These are phyloP conservation scores for Turdus rufiventris DNA, from an alignment of 2,113 vertebrate species.

Conservation along the genomic window DNA sequence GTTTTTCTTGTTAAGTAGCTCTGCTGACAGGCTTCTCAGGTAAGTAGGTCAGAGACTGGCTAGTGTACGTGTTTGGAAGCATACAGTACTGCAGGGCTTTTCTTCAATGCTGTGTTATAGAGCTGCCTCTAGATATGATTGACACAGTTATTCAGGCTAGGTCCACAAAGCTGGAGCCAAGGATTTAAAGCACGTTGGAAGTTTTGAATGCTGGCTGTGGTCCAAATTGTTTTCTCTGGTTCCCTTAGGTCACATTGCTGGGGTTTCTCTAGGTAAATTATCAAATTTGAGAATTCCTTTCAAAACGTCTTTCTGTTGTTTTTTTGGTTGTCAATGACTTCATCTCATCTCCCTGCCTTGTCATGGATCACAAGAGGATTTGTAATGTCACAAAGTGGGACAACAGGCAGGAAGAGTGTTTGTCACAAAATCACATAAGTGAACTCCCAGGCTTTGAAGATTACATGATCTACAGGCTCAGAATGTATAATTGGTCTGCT, in stretches of 20 bases:
- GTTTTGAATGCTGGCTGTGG: neutral
- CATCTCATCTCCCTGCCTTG: neutral
- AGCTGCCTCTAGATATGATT: neutral
- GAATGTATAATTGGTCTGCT: neutral
- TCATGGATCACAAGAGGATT: conserved; percentile 3
- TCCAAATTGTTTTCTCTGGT: neutral
- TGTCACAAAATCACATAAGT: neutral
- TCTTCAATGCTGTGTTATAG: neutral
- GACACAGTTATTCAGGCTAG: neutral
- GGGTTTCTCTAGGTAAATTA: neutral
- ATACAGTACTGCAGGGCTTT: conserved; percentile 14
- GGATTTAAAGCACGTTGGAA: neutral
- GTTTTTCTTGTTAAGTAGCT: conserved; percentile 52
- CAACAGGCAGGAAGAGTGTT: neutral
- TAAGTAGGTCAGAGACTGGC: conserved; percentile 50
- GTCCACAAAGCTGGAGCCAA: neutral
- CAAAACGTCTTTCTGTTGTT: neutral
- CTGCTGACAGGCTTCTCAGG: conserved; percentile 33
- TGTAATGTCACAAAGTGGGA: neutral
- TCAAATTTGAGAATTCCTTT: neutral
- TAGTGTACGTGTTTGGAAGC: conserved; percentile 56
- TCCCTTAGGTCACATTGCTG: neutral
- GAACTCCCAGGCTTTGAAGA: neutral
- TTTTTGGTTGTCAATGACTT: neutral
- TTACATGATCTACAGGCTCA: neutral